These are phyloP conservation scores for Harpegnathos saltator DNA, from an alignment of 1,140 invertebrate genomes.

Conservation along the genomic window DNA sequence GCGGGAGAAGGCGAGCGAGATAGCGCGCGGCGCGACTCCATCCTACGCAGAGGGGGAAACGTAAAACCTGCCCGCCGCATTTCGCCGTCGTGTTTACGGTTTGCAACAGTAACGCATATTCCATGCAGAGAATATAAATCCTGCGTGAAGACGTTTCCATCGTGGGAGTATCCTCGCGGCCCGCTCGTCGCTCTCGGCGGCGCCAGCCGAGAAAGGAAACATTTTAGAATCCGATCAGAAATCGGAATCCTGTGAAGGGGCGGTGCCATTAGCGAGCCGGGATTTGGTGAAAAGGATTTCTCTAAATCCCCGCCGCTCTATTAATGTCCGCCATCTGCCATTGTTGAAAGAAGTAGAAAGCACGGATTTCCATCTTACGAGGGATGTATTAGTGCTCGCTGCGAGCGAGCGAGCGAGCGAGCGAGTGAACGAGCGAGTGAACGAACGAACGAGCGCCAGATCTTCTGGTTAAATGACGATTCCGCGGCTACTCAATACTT, in stretches of 20 bases:
- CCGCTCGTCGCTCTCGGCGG: neutral
- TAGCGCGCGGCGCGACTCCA: neutral
- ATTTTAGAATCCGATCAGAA: constrained; percentile 69
- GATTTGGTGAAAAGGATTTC: constrained; percentile 73
- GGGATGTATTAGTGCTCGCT: constrained; percentile 56
- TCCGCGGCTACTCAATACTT: constrained; percentile 4
- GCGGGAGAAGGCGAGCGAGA: neutral
- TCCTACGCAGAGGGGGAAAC: neutral
- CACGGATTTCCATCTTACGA: constrained; percentile 61
- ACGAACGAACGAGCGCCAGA: neutral
- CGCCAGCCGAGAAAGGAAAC: constrained; percentile 37
- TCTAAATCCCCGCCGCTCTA: constrained; percentile 69
- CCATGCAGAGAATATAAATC: constrained; percentile 33
- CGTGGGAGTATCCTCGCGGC: neutral
- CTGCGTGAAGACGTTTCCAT: constrained; percentile 8
- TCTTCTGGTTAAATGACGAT: constrained; percentile 27
- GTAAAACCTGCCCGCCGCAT: constrained; percentile 20
- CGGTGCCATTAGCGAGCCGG: constrained; percentile 67
- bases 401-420: too few relatives aligned
- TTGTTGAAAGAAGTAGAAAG: constrained; percentile 55
- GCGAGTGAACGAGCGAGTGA: too few relatives aligned
- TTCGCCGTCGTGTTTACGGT: constrained; percentile 25
- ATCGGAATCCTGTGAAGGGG: constrained; percentile 66
- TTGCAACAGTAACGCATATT: constrained; percentile 43
- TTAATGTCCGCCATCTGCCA: constrained; percentile 73